These are phyloP conservation scores for Phytoseiulus persimilis DNA, from an alignment of 2,888 invertebrate species.

Conservation along the genomic window DNA sequence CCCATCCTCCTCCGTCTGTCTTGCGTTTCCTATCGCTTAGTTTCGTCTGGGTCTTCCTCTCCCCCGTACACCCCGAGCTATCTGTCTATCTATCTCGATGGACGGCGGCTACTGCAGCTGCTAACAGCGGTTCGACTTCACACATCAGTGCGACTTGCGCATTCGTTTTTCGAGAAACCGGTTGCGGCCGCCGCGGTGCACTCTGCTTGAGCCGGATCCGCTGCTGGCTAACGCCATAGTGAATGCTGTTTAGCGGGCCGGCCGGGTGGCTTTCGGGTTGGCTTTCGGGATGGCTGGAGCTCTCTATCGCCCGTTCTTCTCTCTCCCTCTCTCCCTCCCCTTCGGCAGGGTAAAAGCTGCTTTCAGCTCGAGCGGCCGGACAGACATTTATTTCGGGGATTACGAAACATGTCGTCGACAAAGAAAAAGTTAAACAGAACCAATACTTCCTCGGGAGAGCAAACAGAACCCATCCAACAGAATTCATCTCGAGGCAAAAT, in stretches of 20 bases:
- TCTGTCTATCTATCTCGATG: neutral
- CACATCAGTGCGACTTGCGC: neutral
- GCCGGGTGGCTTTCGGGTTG: neutral
- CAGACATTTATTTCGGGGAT: neutral
- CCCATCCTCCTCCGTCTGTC: neutral
- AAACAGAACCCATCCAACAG: too few relatives aligned
- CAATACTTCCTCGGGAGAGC: too few relatives aligned
- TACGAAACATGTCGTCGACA: neutral
- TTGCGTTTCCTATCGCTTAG: neutral
- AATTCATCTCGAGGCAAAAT: too few relatives aligned
- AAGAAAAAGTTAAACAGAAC: too few relatives aligned
- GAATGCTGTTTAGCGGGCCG: neutral
- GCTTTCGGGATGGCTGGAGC: neutral
- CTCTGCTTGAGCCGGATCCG: neutral
- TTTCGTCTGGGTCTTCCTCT: neutral
- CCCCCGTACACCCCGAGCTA: neutral
- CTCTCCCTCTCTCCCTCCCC: neutral
- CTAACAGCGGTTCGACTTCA: neutral
- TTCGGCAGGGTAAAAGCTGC: neutral
- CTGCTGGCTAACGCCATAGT: neutral
- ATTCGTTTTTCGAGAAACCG: neutral
- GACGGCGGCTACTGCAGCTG: neutral
- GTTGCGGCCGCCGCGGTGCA: neutral
- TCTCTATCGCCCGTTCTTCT: neutral
- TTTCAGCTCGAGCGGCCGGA: neutral